Base-by-base conservation (phyloP, 2,113 vertebrate species). In the Atlantisia rogersi region DNA sequence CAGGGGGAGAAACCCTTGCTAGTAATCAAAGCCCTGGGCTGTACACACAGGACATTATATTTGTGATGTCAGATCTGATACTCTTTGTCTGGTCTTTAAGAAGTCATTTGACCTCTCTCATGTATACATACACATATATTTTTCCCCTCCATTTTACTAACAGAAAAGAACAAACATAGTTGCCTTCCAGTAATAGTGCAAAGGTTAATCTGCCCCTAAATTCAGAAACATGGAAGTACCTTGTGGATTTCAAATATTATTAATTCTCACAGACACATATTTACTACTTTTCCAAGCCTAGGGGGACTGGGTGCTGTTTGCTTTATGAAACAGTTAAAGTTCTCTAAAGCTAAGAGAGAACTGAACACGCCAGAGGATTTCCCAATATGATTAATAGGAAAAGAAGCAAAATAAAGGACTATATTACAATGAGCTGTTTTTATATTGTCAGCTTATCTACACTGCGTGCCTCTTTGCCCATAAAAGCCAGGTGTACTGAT, bases 181-280 rank as follows among this genome's bases (percentile, higher is more conserved):
- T 92, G 86, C 86, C 94, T 81, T 91, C 58, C 53, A 93, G 82
- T 84, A 92, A 92, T 4, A 80, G 93, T 46, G 62, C 71, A 93
- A 96, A 89, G 89, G 86, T 86, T 93, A 92, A 91, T 91, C 64
- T 94, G 81, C 52, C 52, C 6, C 2, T 91, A 82, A 84, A 83
- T 91, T 95, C 80, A 90, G 64, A 82, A 81, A 46, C 70, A 83
- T 55, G 21, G 85, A 92, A 93, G 63, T 52, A 85, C 58, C 75
- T 5, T 25, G 60, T n/a, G 11, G 56, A 92, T 84, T 85, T 94
- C 79, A 92, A 94, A 78, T 63, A 75, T 68, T 94, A 88, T 90
- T 94, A 96, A 92, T 88, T 93, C 71, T 88, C 62, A 83, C 24
- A 90, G 86, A 74, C 60, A 87, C 5, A 6, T 67, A 80, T 88